These are phyloP conservation scores for Channa argus DNA, from an alignment of 2,113 vertebrate species.

Conservation along the genomic window DNA sequence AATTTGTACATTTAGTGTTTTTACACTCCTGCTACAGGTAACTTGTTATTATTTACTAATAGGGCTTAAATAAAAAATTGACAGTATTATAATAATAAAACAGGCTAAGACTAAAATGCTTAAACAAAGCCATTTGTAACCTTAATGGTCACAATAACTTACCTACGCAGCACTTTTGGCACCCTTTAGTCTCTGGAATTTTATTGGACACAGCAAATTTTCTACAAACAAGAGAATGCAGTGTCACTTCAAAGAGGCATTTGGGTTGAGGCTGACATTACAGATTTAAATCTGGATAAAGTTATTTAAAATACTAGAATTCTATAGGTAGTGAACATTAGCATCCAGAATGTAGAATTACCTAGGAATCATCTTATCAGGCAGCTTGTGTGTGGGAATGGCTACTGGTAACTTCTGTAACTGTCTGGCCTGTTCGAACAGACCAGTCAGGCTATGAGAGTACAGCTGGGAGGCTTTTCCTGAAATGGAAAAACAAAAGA, in stretches of 20 bases:
- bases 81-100: not conserved
- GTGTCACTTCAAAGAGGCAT: not conserved
- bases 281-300: too few relatives aligned
- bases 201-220: slow-evolving; percentile 97
- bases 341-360: slow-evolving; percentile 17
- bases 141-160: slow-evolving; percentile 33
- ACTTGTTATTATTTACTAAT: not conserved
- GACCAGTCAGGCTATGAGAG: slow-evolving; percentile 94
- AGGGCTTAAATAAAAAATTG: too few relatives aligned
- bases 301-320: not conserved
- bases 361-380: slow-evolving; percentile 98
- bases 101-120: too few relatives aligned
- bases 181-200: slow-evolving; percentile 98
- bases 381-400: slow-evolving; percentile 97
- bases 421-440: slow-evolving; percentile 97
- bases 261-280: not conserved
- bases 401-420: slow-evolving; percentile 97
- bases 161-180: slow-evolving; percentile 99
- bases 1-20: not conserved
- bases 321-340: not conserved
- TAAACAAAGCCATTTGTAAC: too few relatives aligned
- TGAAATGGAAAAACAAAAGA: slow-evolving; percentile 61
- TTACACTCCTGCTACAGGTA: not conserved
- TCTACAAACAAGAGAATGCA: slow-evolving; percentile 79
- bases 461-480: slow-evolving; percentile 99